phyloP scores from a whole-genome alignment of 2,888 invertebrate species.

The Rotaria macrura region DNA sequence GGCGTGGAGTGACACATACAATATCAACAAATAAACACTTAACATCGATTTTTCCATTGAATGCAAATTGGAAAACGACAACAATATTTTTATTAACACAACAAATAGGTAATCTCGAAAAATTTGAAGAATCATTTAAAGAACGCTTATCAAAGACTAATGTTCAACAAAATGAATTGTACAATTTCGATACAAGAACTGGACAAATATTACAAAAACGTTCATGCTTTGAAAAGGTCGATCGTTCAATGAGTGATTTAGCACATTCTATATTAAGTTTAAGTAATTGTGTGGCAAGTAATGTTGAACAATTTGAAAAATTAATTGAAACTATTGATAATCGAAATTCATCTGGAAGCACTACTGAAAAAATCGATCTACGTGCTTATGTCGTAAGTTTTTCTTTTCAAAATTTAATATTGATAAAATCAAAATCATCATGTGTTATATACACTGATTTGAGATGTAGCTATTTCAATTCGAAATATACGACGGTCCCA shows the following conservation, averaged over 20 bases:
- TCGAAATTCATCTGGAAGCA: background rate
- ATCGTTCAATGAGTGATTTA: slow-evolving; percentile 4
- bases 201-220: background rate
- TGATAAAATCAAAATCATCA: too few relatives aligned
- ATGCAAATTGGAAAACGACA: slow-evolving; percentile 18
- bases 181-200: background rate
- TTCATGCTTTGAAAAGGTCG: slow-evolving; percentile 17
- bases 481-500: too few relatives aligned
- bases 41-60: background rate
- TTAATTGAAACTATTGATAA: background rate
- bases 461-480: too few relatives aligned
- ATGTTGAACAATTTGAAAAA: slow-evolving; percentile 3
- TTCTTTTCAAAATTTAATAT: background rate
- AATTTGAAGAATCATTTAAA: background rate
- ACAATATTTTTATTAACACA: background rate
- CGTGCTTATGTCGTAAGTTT: background rate
- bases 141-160: background rate
- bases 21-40: background rate
- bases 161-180: background rate
- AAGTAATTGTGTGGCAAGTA: background rate
- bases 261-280: background rate
- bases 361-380: background rate
- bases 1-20: slow-evolving; percentile 3
- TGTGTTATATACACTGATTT: too few relatives aligned
- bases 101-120: background rate